Evolutionary conservation across 2,888 invertebrate species (phyloP).

Genomic region (Dendrolimus pini): DNA sequence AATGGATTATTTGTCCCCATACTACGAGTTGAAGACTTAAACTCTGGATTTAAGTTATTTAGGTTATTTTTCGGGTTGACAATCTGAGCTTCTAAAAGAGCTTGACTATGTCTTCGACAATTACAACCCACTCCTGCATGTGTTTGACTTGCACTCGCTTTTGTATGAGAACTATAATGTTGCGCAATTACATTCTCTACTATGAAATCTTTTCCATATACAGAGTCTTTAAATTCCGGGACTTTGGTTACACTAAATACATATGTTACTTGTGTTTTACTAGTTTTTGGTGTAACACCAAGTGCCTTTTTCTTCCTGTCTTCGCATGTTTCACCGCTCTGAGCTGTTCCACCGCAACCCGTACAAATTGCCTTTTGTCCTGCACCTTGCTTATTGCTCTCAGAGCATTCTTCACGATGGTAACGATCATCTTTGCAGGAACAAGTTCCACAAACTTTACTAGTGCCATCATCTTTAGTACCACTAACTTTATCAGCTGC

Average conservation of each 20-base stretch:
- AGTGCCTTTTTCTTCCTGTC: constrained; percentile 35
- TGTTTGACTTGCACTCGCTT: constrained; percentile 7
- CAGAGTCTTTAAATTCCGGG: constrained; percentile 31
- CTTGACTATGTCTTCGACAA: constrained; percentile 17
- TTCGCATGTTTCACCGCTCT: constrained; percentile 45
- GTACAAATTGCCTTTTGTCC: constrained; percentile 26
- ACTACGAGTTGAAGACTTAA: constrained; percentile 17
- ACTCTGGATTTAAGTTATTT: constrained; percentile 12
- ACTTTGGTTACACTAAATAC: constrained; percentile 35
- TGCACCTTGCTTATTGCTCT: constrained; percentile 16
- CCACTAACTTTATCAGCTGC: constrained; percentile 28
- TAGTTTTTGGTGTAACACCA: constrained; percentile 41
- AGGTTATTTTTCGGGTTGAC: constrained; percentile 14
- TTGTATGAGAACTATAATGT: constrained; percentile 7
- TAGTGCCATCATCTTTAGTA: constrained; percentile 27
- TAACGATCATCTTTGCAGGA: constrained; percentile 57
- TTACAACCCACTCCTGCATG: constrained; percentile 22
- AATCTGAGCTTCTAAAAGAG: constrained; percentile 10
- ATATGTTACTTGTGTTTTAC: constrained; percentile 38
- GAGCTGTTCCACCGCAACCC: constrained; percentile 45
- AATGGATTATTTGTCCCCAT: constrained; percentile 20
- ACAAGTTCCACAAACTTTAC: constrained; percentile 57
- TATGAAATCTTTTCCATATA: constrained; percentile 34
- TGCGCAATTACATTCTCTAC: constrained; percentile 29
- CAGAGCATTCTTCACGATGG: constrained; percentile 53